These are phyloP conservation scores for Pyrrhura leucotis DNA, from an alignment of 2,797 vertebrate species.

Conservation along the genomic window DNA sequence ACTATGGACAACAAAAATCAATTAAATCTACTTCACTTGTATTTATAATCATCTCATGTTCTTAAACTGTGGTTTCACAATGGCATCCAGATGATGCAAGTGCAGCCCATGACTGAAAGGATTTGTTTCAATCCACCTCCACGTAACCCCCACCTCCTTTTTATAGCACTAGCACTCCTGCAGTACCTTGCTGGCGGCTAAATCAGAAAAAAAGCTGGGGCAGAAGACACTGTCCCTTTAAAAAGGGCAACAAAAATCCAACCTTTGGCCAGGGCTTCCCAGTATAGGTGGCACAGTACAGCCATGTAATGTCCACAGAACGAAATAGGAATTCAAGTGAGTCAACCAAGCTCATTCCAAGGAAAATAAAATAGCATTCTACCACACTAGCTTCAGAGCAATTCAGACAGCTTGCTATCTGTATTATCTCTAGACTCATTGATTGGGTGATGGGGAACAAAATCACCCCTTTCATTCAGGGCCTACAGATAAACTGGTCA, in stretches of 20 bases:
- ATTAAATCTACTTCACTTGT: neutral
- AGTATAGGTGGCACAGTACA: neutral
- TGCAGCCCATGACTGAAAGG: neutral
- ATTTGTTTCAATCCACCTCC: neutral
- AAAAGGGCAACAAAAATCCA: neutral
- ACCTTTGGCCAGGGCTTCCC: neutral
- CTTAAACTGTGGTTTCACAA: neutral
- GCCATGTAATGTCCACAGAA: neutral
- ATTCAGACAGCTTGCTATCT: neutral
- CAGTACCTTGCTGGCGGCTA: neutral
- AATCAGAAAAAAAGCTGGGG: neutral
- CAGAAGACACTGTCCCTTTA: neutral
- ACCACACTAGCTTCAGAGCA: neutral
- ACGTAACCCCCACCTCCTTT: accelerated
- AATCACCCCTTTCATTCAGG: neutral
- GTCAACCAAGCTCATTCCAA: neutral
- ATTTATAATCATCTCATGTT: neutral
- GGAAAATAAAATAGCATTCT: neutral
- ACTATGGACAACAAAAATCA: neutral
- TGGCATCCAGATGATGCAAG: neutral
- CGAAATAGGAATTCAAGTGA: neutral
- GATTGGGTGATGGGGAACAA: neutral
- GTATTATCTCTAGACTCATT: neutral
- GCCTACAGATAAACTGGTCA: neutral
- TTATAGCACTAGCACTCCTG: neutral